Conservation (phyloP, 1,140 invertebrate species). For the Ctenoplectra terminalis region DNA sequence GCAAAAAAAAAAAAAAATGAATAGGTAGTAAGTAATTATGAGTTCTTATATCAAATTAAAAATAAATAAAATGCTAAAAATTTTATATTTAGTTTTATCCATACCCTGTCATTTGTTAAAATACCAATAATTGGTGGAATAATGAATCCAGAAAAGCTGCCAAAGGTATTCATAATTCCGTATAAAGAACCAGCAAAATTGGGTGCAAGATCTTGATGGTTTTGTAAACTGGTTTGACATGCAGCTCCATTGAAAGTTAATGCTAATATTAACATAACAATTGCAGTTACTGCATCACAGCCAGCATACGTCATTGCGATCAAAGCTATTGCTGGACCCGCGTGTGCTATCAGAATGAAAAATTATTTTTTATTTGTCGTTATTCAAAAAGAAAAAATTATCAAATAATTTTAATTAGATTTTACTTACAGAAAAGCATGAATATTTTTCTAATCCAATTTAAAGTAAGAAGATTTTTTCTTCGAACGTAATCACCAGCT, state of each 20-base stretch:
- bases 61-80: background rate
- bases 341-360: constrained; percentile 84
- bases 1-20: constrained; percentile 63
- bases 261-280: constrained; percentile 88
- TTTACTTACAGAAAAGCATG: constrained; percentile 86
- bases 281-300: constrained; percentile 85
- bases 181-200: constrained; percentile 91
- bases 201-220: constrained; percentile 92
- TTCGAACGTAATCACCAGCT: constrained; percentile 86
- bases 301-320: constrained; percentile 87
- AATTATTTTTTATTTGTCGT: constrained; percentile 11
- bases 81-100: constrained; percentile 36
- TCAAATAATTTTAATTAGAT: background rate
- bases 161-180: constrained; percentile 89
- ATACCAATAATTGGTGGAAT: constrained; percentile 88
- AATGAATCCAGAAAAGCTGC: constrained; percentile 89
- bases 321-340: constrained; percentile 87
- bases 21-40: background rate
- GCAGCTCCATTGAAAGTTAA: constrained; percentile 92
- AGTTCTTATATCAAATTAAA: background rate
- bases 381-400: background rate
- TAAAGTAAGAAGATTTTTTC: constrained; percentile 84
- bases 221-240: constrained; percentile 91
- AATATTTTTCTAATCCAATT: constrained; percentile 88
- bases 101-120: constrained; percentile 86